These are phyloP conservation scores for Aepyceros melampus DNA, from an alignment of 2,113 vertebrate species.

Conservation along the genomic window DNA sequence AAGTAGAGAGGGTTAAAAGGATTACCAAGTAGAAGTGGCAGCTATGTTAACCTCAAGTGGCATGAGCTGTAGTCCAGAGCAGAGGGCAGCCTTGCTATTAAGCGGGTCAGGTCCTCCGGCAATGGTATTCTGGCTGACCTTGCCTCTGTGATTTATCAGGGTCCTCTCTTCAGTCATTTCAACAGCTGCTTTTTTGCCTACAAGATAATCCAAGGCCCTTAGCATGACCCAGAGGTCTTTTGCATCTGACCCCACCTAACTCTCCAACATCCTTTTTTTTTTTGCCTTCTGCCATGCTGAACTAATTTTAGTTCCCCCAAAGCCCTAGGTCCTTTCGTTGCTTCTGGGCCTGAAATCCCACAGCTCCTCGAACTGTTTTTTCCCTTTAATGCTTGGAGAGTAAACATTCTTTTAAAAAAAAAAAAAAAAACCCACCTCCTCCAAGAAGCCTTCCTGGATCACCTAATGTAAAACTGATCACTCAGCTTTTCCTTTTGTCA, in stretches of 20 bases:
- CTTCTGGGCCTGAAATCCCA: neutral
- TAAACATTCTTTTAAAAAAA: neutral
- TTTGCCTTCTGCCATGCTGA: neutral
- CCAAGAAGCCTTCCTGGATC: neutral
- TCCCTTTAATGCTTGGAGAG: neutral
- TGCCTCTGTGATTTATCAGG: neutral
- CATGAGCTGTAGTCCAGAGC: neutral
- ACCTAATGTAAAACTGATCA: neutral
- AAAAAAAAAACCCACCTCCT: neutral
- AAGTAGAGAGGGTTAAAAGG: neutral
- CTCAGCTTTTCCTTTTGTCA: neutral
- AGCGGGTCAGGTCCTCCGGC: neutral
- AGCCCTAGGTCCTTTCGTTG: neutral
- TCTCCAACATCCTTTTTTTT: neutral
- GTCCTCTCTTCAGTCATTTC: neutral
- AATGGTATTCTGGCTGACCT: neutral
- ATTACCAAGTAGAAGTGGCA: neutral
- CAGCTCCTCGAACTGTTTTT: neutral
- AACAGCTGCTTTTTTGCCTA: neutral
- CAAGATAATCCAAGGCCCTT: neutral
- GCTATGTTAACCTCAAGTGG: neutral
- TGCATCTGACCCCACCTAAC: neutral
- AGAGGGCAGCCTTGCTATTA: neutral
- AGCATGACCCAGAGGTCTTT: neutral
- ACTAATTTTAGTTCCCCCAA: neutral